Percentiles rank a stretch among this genome's conserved stretches.
These are phyloP conservation scores for Pseudoips prasinana DNA, from an alignment of 2,888 invertebrate species.

Conservation along the genomic window DNA sequence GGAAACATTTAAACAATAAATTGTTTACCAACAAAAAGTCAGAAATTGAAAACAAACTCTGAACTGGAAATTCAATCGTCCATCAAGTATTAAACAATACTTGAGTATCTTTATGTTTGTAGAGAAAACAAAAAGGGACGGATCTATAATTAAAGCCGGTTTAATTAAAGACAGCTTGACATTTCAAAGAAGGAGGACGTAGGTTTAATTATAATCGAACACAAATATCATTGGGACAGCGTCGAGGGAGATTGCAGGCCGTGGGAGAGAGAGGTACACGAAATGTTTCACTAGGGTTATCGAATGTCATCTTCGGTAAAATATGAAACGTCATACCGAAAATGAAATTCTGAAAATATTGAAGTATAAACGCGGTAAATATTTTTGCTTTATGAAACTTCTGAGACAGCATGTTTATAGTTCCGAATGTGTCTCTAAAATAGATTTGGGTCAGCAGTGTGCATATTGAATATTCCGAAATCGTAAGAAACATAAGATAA, in stretches of 20 bases:
- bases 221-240: constrained; percentile 81
- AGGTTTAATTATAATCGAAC: constrained; percentile 59
- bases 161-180: constrained; percentile 80
- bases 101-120: constrained; percentile 37
- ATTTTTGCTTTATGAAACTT: too few relatives aligned
- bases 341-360: too few relatives aligned
- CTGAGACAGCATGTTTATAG: too few relatives aligned
- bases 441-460: too few relatives aligned
- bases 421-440: too few relatives aligned
- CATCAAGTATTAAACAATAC: constrained; percentile 26
- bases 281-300: constrained; percentile 23
- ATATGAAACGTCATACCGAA: too few relatives aligned
- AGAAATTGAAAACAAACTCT: constrained; percentile 23
- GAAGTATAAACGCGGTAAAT: too few relatives aligned
- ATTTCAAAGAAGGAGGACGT: constrained; percentile 80
- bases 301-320: constrained; percentile 8
- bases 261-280: constrained; percentile 32
- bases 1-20: too few relatives aligned
- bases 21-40: too few relatives aligned
- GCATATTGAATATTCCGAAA: too few relatives aligned
- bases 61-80: constrained; percentile 22
- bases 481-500: too few relatives aligned
- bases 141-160: constrained; percentile 62
- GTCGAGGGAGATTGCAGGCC: constrained; percentile 63
- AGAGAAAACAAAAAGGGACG: constrained; percentile 50